Evolutionary conservation across 1,140 invertebrate species (phyloP), one percentile per base, ranked within the genome.

Genomic region (Solenopsis fugax): DNA sequence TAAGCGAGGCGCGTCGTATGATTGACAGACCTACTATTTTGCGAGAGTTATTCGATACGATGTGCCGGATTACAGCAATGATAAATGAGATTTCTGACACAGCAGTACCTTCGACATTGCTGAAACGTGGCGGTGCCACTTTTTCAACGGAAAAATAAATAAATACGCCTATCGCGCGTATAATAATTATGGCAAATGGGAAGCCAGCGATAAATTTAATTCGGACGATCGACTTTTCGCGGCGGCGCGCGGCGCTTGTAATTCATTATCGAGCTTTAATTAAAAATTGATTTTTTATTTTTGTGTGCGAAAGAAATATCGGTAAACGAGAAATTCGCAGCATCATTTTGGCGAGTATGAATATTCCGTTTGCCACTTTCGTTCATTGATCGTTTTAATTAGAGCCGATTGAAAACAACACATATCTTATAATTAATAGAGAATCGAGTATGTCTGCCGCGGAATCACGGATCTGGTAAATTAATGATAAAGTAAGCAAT

Each of bases 401-500:
- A n/a, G 48, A 13, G 67, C 6, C 60, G 45, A 80, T 80, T 67
- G 45, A 52, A 50, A 52, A 48, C 18, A 67, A 37, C n/a, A 29
- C n/a, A 6, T n/a, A 52, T 48, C 67, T 73, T n/a, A 56, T 21
- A 72, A 71, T 81, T 81, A 71, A 72, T 45, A 45, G 80, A 7
- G 18, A 73, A n/a, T 21, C 37, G 12, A 58, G 13, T 82, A 48
- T 37, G 18, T 10, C 21, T 12, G 50, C 34, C 62, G 45, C 65
- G 16, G 37, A 72, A 72, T 41, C 65, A 41, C 65, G 37, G 16
- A 78, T 64, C 29, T 82, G 50, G 37, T 45, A 18, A 82, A 73
- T 18, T 82, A 72, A 82, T 60, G 18, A 37, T 29, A 48, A 82
- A 82, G 41, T 73, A 73, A 73, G 80, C 80, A 71, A 71, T 81